Evolutionary conservation across 2,797 vertebrate genomes (phyloP), one percentile per base, ranked within the genome.

Genomic region (Australoheros facetus): DNA sequence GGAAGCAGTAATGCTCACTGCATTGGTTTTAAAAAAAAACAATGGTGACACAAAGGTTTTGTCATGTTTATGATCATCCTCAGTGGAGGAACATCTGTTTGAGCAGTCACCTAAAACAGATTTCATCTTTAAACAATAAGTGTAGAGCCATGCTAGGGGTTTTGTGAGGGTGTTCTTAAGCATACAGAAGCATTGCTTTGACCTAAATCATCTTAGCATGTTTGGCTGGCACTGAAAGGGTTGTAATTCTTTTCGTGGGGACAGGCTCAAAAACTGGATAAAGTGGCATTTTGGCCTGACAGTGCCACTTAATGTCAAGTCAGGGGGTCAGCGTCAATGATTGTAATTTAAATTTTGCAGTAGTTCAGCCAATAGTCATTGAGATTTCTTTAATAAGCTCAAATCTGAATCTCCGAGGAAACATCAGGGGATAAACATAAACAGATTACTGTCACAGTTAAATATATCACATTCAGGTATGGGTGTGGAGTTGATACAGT

Each of bases 61-160:
- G 62, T 56, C n/a, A 34, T 34, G 23, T 58, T 66, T 53, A 19
- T 39, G 73, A 74, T 60, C 45, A 70, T 8, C 21, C 0, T 55
- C 2, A 32, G 8, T 11, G 28, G 21, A 45, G 21, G 39, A 45
- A 21, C n/a, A 69, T 30, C 17, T 51, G 48, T 51, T 19, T 51
- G 3, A 51, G 16, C 48, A 8, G 4, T 45, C 13, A 12, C 5
- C 23, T 48, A 19, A 66, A 28, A 28, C 42, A 48, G 28, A 12
- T 48, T 42, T 66, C 16, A 66, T 10, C 48, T 66, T 48, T 48
- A 42, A 30, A 66, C 28, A 48, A 48, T 23, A 28, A 48, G 16
- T 0, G 2, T 19, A 28, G 14, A 28, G 62, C 5, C 0, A 0
- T 6, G 62, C 10, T 4, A 30, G 11, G 30, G 13, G 45, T 0